A percentile compares a stretch with the other conserved stretches of the same genome.
These are phyloP conservation scores for Tretioscincus oriximinensis DNA, from an alignment of 2,113 vertebrate genomes.

Conservation along the genomic window DNA sequence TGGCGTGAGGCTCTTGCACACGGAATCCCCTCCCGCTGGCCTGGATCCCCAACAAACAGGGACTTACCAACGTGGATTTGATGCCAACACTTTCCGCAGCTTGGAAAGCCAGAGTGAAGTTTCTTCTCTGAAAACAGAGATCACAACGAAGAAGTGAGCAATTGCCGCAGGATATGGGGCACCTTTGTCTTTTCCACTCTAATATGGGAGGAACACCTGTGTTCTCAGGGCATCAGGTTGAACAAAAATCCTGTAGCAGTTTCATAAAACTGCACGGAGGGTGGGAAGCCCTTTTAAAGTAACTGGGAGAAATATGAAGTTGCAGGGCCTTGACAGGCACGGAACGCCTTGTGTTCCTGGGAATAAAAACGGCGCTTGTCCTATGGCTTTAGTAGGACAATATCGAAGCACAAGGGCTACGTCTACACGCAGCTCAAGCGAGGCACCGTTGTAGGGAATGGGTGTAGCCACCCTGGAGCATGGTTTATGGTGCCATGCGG, in stretches of 20 bases:
- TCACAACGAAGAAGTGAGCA: not conserved
- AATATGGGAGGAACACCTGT: not conserved
- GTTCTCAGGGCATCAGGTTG: no score
- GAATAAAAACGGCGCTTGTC: not conserved
- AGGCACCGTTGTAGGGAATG: no score
- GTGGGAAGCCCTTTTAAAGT: no score
- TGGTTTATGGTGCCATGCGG: no score
- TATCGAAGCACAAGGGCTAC: no score
- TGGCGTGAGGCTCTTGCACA: not conserved
- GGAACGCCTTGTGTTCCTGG: not conserved
- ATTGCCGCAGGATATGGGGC: not conserved
- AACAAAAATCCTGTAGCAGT: no score
- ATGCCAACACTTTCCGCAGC: slow-evolving; percentile 97
- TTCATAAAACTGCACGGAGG: no score
- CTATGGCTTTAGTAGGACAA: not conserved
- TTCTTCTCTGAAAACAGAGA: slow-evolving; percentile 81
- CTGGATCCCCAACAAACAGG: not conserved
- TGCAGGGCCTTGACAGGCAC: no score
- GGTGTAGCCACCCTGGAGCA: no score
- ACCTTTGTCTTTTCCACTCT: not conserved
- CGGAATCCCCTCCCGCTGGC: not conserved
- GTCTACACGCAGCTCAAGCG: not conserved
- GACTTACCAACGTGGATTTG: slow-evolving; percentile 95
- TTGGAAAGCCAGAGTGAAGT: slow-evolving; percentile 96
- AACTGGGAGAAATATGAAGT: no score